A percentile compares a stretch with the other conserved stretches of the same genome.
phyloP scores from a whole-genome alignment of 37 sponge, comb jelly and placozoan species.

The Spongilla lacustris region DNA sequence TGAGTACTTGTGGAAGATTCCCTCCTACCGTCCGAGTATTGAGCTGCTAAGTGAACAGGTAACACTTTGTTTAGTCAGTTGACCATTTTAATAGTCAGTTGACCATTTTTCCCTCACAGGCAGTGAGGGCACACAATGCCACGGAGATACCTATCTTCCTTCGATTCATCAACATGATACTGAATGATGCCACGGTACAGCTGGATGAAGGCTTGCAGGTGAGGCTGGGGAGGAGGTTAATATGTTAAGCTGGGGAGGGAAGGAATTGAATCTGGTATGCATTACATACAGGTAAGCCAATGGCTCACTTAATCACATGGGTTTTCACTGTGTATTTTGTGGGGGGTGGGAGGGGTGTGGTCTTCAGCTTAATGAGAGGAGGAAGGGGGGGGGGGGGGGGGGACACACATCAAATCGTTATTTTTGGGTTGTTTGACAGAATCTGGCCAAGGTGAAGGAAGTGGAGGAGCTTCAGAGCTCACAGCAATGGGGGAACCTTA shows the following conservation, averaged over 20 bases:
- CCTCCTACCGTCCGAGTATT: slow-evolving; percentile 61
- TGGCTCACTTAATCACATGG: too few relatives aligned
- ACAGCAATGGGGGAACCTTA: slow-evolving; percentile 57
- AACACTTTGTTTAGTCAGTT: background rate
- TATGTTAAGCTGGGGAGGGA: background rate
- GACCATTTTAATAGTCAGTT: background rate
- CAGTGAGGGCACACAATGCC: background rate
- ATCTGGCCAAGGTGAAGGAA: slow-evolving; percentile 54
- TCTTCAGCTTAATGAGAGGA: too few relatives aligned
- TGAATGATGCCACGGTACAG: slow-evolving; percentile 96
- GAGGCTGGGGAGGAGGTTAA: background rate
- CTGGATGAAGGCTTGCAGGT: slow-evolving; percentile 91
- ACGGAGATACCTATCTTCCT: slow-evolving; percentile 66
- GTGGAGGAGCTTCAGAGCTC: slow-evolving; percentile 48
- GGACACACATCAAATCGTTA: background rate
- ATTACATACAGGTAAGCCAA: too few relatives aligned
- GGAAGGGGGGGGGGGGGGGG: background rate
- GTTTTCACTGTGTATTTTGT: too few relatives aligned
- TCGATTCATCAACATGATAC: slow-evolving; percentile 90
- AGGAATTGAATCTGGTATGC: too few relatives aligned
- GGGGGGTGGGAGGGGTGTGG: too few relatives aligned
- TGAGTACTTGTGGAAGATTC: slow-evolving; percentile 67
- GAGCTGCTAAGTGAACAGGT: slow-evolving; percentile 68
- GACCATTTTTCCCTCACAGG: background rate
- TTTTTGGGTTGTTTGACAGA: slow-evolving; percentile 7